A percentile compares a stretch with the other conserved stretches of the same genome.
Conservation (phyloP, 2,113 vertebrate genomes). For the Phasianus colchicus region DNA sequence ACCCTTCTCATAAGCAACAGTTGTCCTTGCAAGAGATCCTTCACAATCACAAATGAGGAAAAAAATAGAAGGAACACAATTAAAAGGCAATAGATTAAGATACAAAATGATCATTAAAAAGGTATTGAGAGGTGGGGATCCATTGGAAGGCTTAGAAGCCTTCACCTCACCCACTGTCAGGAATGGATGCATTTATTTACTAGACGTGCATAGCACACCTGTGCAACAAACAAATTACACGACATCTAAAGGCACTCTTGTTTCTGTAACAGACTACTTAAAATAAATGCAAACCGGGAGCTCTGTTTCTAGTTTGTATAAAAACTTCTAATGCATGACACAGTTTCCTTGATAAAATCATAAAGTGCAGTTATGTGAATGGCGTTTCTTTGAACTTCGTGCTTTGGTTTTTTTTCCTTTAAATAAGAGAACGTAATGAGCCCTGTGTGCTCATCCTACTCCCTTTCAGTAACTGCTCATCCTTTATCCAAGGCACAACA, state of each 20-base stretch:
- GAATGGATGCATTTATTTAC: neutral
- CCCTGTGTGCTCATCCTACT: neutral
- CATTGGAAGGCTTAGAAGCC: neutral
- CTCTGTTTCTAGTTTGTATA: neutral
- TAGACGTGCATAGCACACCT: neutral
- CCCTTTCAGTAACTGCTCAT: neutral
- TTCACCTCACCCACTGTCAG: fast-evolving
- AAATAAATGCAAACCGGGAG: neutral
- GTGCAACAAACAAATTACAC: neutral
- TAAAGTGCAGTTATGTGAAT: neutral
- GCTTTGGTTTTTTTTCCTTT: neutral
- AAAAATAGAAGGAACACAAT: neutral
- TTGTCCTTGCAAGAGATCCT: neutral
- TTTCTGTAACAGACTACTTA: neutral
- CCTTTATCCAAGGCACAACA: neutral
- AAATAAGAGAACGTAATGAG: neutral
- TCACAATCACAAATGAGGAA: neutral
- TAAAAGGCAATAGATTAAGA: neutral
- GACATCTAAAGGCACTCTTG: neutral
- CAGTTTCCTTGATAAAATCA: conserved; percentile 1
- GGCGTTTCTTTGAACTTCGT: neutral
- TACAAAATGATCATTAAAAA: neutral
- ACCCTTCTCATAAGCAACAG: neutral
- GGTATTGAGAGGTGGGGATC: neutral
- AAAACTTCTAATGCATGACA: conserved; percentile 12